These are phyloP conservation scores for Bicyclus anynana DNA, from an alignment of 1,140 invertebrate species.

Conservation along the genomic window DNA sequence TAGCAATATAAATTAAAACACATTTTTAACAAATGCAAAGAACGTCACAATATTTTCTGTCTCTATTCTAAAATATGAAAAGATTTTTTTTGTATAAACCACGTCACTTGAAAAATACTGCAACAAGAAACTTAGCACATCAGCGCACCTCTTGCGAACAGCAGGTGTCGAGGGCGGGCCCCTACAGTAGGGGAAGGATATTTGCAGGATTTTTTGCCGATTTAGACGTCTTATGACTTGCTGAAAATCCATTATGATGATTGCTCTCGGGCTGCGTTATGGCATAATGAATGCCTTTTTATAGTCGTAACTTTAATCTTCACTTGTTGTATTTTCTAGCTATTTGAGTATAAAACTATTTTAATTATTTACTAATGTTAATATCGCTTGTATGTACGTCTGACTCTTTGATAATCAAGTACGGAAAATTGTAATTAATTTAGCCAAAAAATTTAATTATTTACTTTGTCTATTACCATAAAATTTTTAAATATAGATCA, in stretches of 20 bases:
- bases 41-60: not conserved
- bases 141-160: constrained; percentile 40
- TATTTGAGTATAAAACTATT: too few relatives aligned
- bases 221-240: constrained; percentile 37
- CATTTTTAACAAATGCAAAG: too few relatives aligned
- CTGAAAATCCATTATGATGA: constrained; percentile 28
- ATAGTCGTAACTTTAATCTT: not conserved
- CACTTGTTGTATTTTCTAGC: too few relatives aligned
- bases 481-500: too few relatives aligned
- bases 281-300: not conserved
- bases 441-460: too few relatives aligned
- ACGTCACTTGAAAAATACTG: constrained; percentile 21
- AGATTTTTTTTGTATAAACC: constrained; percentile 6
- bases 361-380: too few relatives aligned
- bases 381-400: too few relatives aligned
- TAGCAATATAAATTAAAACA: too few relatives aligned
- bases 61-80: not conserved
- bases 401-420: too few relatives aligned
- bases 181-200: constrained; percentile 26
- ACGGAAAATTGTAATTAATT: too few relatives aligned
- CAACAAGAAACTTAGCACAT: constrained; percentile 31
- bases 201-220: constrained; percentile 35
- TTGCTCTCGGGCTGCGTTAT: constrained; percentile 9
- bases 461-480: too few relatives aligned
- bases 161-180: constrained; percentile 34